These are phyloP conservation scores for Muschampia plurimacula DNA, from an alignment of 2,888 invertebrate species.

Conservation along the genomic window DNA sequence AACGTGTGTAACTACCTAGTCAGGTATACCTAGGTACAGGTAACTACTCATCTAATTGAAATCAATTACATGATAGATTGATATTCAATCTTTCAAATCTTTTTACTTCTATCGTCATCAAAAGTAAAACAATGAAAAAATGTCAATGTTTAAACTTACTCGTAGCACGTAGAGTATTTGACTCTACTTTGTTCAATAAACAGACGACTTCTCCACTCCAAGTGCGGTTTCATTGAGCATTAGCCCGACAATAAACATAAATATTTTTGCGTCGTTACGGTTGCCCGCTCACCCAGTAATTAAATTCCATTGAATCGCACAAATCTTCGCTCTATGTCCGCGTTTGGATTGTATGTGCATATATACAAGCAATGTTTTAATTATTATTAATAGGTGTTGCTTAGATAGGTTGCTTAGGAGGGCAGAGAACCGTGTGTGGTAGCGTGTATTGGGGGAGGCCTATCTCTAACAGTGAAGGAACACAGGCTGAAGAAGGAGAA, in stretches of 20 bases:
- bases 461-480: no score
- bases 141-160: background rate
- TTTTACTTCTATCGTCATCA: no score
- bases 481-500: no score
- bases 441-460: no score
- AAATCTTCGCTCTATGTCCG: constrained; percentile 60
- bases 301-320: constrained; percentile 84
- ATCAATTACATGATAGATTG: no score
- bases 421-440: no score
- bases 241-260: constrained; percentile 82
- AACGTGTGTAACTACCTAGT: no score
- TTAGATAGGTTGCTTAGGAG: no score
- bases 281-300: constrained; percentile 74
- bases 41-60: no score
- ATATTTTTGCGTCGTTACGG: constrained; percentile 83
- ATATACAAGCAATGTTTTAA: background rate
- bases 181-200: constrained; percentile 17
- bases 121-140: no score
- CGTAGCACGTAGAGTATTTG: constrained; percentile 6
- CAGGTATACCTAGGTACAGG: no score
- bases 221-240: constrained; percentile 76
- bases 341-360: constrained; percentile 10
- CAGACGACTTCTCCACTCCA: constrained; percentile 36
- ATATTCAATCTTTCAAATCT: no score
- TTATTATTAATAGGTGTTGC: background rate